phyloP scores from a whole-genome alignment of 1,140 invertebrate genomes.

The Drosophila simulans region DNA sequence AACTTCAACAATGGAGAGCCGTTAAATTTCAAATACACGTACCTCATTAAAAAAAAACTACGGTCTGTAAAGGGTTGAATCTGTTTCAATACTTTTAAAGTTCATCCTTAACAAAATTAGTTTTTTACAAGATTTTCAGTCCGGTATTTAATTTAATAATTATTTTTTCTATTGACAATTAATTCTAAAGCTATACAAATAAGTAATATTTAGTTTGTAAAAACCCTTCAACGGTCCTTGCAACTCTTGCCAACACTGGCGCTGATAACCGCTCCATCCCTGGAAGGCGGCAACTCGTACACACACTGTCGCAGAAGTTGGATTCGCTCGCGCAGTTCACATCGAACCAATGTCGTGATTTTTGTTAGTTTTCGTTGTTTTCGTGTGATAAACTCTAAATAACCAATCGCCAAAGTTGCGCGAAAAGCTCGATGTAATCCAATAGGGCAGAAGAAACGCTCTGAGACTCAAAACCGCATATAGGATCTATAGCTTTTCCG shows the following conservation, averaged over 20 bases:
- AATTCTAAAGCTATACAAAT: no score
- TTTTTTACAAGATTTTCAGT: no score
- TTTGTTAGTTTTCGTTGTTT: constrained; percentile 21
- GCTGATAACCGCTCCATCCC: not conserved
- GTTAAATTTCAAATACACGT: no score
- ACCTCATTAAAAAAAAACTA: no score
- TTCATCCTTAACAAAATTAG: no score
- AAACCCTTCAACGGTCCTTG: not conserved
- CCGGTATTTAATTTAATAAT: no score
- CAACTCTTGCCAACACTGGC: constrained; percentile 8
- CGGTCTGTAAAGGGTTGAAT: no score
- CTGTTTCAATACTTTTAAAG: no score
- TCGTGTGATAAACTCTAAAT: constrained; percentile 4
- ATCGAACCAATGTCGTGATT: constrained; percentile 20
- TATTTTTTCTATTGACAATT: no score
- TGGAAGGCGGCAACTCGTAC: constrained; percentile 20
- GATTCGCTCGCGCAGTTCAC: constrained; percentile 4
- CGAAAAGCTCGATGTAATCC: not conserved
- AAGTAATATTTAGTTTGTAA: no score
- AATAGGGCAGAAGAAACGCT: not conserved
- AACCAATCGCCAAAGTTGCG: not conserved
- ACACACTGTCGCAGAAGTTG: constrained; percentile 5
- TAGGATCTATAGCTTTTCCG: not conserved
- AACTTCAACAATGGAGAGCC: no score
- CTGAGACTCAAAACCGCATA: not conserved